A percentile compares a stretch with the other conserved stretches of the same genome.
phyloP scores from a whole-genome alignment of 2,797 vertebrate species.

The Enteromius radiatus region DNA sequence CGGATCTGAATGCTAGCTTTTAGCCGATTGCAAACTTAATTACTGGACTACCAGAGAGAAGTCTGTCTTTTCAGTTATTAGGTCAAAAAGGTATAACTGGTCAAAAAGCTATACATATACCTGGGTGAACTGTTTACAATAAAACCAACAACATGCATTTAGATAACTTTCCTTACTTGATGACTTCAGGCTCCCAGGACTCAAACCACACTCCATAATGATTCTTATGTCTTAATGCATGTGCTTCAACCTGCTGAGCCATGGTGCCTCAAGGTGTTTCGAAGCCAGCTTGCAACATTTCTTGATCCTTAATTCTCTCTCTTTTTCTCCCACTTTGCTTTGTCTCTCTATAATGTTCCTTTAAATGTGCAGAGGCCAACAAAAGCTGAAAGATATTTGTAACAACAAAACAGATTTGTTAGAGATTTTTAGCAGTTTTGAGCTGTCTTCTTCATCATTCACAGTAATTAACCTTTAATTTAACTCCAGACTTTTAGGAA shows the following conservation, averaged over 20 bases:
- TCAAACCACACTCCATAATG: background rate
- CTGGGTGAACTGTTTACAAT: background rate
- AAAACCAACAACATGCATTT: background rate
- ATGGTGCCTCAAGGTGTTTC: background rate
- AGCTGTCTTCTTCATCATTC: background rate
- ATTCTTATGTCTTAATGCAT: background rate
- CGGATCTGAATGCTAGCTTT: background rate
- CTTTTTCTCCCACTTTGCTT: background rate
- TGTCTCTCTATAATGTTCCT: background rate
- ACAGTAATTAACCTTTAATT: background rate
- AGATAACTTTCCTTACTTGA: background rate
- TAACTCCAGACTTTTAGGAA: background rate
- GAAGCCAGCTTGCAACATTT: background rate
- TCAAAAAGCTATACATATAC: too few species aligned
- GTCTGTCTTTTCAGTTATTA: background rate
- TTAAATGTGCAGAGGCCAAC: background rate
- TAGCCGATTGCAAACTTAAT: background rate
- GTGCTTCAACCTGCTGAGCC: conserved; percentile 2
- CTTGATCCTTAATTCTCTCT: background rate
- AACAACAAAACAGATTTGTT: background rate
- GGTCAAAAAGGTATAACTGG: background rate
- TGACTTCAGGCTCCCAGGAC: background rate
- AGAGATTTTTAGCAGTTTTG: background rate
- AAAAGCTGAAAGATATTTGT: background rate
- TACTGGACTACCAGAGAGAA: background rate